These are phyloP conservation scores for Drosophila nr. medialis DNA, from an alignment of 2,888 invertebrate species.

Conservation along the genomic window DNA sequence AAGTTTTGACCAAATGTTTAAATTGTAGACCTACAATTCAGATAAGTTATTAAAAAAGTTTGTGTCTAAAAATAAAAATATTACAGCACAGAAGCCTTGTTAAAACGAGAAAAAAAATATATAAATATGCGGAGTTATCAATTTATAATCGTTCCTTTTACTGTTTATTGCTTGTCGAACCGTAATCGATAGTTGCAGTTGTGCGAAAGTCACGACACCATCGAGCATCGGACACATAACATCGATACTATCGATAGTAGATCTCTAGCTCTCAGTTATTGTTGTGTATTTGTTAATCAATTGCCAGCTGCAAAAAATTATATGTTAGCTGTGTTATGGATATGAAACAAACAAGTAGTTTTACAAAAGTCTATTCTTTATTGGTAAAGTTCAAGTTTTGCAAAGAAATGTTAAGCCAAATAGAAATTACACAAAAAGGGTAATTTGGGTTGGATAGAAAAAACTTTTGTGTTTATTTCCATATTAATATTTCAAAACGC, in stretches of 20 bases:
- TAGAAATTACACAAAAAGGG: not conserved
- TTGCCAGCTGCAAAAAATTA: not conserved
- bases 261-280: too few species aligned
- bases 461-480: not conserved
- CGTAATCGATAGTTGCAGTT: not conserved
- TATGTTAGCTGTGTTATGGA: not conserved
- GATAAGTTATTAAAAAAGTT: constrained; percentile 31
- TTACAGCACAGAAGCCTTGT: not conserved
- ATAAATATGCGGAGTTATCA: not conserved
- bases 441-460: not conserved
- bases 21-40: constrained; percentile 14
- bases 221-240: not conserved
- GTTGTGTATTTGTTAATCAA: not conserved
- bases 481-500: not conserved
- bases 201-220: not conserved
- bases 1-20: constrained; percentile 9
- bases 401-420: not conserved
- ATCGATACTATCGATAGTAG: constrained; percentile 2
- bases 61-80: constrained; percentile 8
- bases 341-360: not conserved
- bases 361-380: not conserved
- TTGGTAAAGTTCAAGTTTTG: not conserved
- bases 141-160: not conserved
- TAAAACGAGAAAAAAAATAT: not conserved
- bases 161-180: not conserved